Percentiles rank a stretch among this genome's conserved stretches.
Conservation (phyloP, 2,888 invertebrate species). For the Rhagonycha lutea region DNA sequence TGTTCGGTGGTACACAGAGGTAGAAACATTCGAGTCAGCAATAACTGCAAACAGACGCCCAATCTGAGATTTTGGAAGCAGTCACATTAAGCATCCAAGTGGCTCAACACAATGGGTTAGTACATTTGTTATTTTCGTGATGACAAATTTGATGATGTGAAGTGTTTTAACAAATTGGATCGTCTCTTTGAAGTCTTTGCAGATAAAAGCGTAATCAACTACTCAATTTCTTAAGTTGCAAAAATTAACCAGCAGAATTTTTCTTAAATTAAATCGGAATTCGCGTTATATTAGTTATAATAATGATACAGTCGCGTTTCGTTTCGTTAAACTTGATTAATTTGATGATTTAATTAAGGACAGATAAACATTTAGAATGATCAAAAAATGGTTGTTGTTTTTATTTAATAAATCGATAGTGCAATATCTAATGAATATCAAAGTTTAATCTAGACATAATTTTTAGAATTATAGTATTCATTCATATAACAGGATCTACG, state of each 20-base stretch:
- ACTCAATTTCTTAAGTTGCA: not conserved
- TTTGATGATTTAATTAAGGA: too few relatives aligned
- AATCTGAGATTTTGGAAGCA: slow-evolving; percentile 31
- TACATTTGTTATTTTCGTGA: slow-evolving; percentile 19
- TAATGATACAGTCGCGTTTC: too few relatives aligned
- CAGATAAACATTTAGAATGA: too few relatives aligned
- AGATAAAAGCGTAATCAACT: slow-evolving; percentile 8
- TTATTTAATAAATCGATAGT: too few relatives aligned
- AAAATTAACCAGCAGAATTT: not conserved
- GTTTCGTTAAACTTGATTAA: too few relatives aligned
- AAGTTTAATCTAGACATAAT: too few relatives aligned
- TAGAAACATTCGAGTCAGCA: slow-evolving; percentile 88
- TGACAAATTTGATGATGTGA: slow-evolving; percentile 7
- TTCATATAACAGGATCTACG: too few relatives aligned
- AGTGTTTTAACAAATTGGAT: slow-evolving; percentile 28
- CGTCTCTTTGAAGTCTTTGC: slow-evolving; percentile 39
- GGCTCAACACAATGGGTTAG: slow-evolving; percentile 27
- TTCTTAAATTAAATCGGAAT: not conserved
- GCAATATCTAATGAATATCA: too few relatives aligned
- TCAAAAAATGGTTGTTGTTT: too few relatives aligned
- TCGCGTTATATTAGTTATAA: not conserved
- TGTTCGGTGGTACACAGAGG: slow-evolving; percentile 83
- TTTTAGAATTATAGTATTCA: too few relatives aligned
- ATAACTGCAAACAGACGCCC: slow-evolving; percentile 73
- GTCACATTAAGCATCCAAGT: slow-evolving; percentile 15